Percentiles rank a stretch among this genome's conserved stretches.
Conservation (phyloP, 2,888 invertebrate species). For the Synanthedon myopaeformis region DNA sequence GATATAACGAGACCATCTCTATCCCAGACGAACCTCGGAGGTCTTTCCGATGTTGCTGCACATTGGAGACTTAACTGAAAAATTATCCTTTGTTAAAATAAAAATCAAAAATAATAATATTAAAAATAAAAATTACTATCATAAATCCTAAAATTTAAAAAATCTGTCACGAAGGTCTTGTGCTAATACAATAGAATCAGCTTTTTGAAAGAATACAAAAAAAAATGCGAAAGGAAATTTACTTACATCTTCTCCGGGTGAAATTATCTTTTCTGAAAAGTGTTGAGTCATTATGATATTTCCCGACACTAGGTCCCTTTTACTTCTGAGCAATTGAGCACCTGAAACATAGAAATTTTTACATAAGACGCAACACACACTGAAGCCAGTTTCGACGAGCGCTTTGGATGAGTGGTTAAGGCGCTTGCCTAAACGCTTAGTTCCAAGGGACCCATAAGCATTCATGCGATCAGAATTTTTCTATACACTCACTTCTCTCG, state of each 20-base stretch:
- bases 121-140: too few species aligned
- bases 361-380: too few species aligned
- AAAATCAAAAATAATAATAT: not conserved
- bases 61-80: constrained; percentile 54
- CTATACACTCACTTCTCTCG: not conserved
- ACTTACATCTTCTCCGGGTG: constrained; percentile 68
- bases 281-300: constrained; percentile 51
- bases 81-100: not conserved
- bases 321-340: constrained; percentile 16
- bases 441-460: too few species aligned
- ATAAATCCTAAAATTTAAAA: too few species aligned
- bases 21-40: constrained; percentile 59
- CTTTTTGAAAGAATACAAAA: not conserved
- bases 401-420: too few species aligned
- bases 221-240: not conserved
- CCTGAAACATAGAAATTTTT: too few species aligned
- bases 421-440: too few species aligned
- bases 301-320: constrained; percentile 34
- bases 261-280: constrained; percentile 58
- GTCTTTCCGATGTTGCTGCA: constrained; percentile 43
- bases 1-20: constrained; percentile 53
- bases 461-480: too few species aligned
- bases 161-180: too few species aligned
- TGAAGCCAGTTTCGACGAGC: too few species aligned
- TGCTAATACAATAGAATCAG: too few species aligned